Evolutionary conservation across 2,888 invertebrate species (phyloP).

Genomic region (Heterodera filipjevi): DNA sequence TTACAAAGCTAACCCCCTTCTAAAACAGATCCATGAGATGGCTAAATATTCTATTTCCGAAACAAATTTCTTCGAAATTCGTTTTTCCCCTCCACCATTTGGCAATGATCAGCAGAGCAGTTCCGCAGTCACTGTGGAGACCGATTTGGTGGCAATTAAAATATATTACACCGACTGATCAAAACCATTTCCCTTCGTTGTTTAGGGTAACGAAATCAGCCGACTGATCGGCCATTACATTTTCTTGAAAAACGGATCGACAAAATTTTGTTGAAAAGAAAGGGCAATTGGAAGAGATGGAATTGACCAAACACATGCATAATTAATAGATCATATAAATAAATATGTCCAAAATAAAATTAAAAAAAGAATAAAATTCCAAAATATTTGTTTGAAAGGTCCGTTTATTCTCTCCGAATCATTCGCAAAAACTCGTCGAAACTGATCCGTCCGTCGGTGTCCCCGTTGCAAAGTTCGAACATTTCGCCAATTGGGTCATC

Average conservation of each 20-base stretch:
- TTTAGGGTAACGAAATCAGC: conserved; percentile 89
- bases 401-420: conserved; percentile 46
- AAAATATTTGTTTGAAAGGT: background rate
- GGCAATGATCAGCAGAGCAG: conserved; percentile 64
- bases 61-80: conserved; percentile 82
- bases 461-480: conserved; percentile 54
- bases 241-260: conserved; percentile 38
- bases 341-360: background rate
- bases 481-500: conserved; percentile 49
- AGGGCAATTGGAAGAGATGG: background rate
- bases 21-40: conserved; percentile 35
- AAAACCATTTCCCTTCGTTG: conserved; percentile 1
- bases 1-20: background rate
- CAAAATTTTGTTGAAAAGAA: background rate
- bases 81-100: conserved; percentile 80
- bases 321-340: background rate
- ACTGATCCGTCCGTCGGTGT: conserved; percentile 57
- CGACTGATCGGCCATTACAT: conserved; percentile 94
- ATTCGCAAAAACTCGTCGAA: conserved; percentile 59
- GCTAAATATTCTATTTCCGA: conserved; percentile 28
- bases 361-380: background rate
- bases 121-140: conserved; percentile 84
- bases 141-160: conserved; percentile 72
- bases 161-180: background rate
- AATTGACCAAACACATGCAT: background rate